phyloP scores from a whole-genome alignment of 2,113 vertebrate species.

The Toxostoma redivivum region DNA sequence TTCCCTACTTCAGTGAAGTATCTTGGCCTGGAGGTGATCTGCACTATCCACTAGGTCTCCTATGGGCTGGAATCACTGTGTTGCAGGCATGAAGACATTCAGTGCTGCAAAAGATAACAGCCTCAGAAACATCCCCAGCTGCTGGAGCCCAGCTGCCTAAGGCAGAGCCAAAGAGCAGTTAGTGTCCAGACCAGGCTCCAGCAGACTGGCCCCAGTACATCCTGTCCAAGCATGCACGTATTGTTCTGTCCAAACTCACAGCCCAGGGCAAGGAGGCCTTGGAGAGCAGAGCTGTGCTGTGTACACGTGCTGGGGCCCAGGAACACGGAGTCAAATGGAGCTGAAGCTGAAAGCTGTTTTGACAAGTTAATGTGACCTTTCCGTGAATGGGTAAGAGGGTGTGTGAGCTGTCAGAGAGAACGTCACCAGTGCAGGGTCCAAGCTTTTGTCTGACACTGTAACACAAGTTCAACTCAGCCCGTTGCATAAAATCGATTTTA shows the following conservation, averaged over 20 bases:
- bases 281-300: neutral
- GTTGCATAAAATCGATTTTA: neutral
- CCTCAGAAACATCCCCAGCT: neutral
- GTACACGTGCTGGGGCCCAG: neutral
- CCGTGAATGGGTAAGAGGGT: neutral
- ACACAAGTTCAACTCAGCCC: neutral
- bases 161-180: neutral
- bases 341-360: neutral
- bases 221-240: rapidly evolving
- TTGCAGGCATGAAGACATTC: neutral
- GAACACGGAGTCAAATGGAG: neutral
- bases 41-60: neutral
- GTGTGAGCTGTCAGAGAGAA: neutral
- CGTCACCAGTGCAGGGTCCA: neutral
- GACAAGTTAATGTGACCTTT: conserved; percentile 9
- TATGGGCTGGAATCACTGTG: rapidly evolving
- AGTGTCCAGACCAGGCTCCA: neutral
- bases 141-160: neutral
- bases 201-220: rapidly evolving
- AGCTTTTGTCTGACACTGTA: neutral
- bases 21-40: neutral
- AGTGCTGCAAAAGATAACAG: neutral
- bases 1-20: neutral
- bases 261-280: neutral
- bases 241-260: neutral